Evolutionary conservation across 2,797 vertebrate species (phyloP).

Genomic region (Chaunax sp.): DNA sequence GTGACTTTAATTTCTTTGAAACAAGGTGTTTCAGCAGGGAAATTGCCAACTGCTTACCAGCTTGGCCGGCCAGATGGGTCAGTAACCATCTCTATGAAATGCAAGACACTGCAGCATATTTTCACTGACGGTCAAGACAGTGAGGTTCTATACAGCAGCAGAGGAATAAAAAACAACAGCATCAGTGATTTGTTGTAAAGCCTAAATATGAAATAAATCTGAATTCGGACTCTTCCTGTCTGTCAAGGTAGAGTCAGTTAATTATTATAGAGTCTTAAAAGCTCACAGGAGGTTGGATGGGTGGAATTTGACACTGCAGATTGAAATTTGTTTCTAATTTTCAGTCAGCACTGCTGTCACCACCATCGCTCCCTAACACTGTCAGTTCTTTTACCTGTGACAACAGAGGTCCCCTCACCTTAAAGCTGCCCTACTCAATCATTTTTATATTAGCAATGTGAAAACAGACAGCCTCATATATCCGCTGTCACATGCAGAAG

Average conservation of each 20-base stretch:
- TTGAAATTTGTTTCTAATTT: too few species aligned
- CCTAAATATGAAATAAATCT: not conserved
- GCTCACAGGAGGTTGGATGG: too few species aligned
- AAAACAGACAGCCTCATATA: too few species aligned
- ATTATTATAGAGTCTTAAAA: too few species aligned
- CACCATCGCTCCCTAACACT: too few species aligned
- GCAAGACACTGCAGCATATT: constrained; percentile 54
- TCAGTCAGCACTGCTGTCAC: not conserved
- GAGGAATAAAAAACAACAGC: not conserved
- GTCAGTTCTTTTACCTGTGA: not conserved
- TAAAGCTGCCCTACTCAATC: not conserved
- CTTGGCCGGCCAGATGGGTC: constrained; percentile 82
- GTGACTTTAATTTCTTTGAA: constrained; percentile 92
- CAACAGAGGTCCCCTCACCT: not conserved
- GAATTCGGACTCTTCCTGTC: too few species aligned
- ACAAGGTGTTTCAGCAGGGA: constrained; percentile 87
- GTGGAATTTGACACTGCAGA: too few species aligned
- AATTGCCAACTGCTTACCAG: constrained; percentile 84
- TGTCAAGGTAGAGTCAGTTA: too few species aligned
- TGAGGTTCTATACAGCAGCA: not conserved
- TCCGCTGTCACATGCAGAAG: too few species aligned
- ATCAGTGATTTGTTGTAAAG: not conserved
- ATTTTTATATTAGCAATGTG: not conserved
- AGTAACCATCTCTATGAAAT: constrained; percentile 85
- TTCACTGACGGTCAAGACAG: constrained; percentile 9